These are phyloP conservation scores for Vicugna pacos DNA, from an alignment of 2,113 vertebrate species.

Conservation along the genomic window DNA sequence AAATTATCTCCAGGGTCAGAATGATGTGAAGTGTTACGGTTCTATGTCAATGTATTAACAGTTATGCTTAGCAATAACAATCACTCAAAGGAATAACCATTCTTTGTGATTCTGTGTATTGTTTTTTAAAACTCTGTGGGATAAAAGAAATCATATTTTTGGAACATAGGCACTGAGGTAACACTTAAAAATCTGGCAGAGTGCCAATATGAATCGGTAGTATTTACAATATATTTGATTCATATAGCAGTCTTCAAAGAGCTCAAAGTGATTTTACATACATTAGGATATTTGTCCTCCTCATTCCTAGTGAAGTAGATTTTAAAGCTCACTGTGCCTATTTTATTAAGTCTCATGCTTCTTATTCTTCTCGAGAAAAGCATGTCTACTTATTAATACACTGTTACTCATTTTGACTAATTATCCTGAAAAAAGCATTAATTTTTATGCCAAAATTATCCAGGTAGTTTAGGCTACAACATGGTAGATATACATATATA, in stretches of 20 bases:
- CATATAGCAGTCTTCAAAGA: background rate
- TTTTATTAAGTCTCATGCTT: background rate
- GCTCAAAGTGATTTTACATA: background rate
- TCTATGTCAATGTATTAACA: background rate
- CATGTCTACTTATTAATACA: slow-evolving; percentile 21
- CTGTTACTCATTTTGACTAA: slow-evolving; percentile 32
- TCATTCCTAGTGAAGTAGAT: background rate
- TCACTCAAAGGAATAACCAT: background rate
- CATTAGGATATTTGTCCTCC: slow-evolving; percentile 1
- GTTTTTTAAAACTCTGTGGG: background rate
- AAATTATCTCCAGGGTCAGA: background rate
- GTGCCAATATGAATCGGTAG: background rate
- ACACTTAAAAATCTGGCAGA: background rate
- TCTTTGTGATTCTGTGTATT: slow-evolving; percentile 15
- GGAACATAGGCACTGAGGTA: background rate
- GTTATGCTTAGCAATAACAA: background rate
- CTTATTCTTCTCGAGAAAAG: background rate
- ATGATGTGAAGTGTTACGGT: background rate
- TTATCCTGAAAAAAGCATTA: slow-evolving; percentile 39
- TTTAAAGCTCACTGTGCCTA: background rate
- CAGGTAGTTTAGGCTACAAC: background rate
- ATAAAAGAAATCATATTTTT: background rate
- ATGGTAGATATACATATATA: background rate
- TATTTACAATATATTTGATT: background rate
- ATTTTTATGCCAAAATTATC: background rate